These are phyloP conservation scores for Drosophila tsacasi DNA, from an alignment of 1,140 invertebrate species.

Conservation along the genomic window DNA sequence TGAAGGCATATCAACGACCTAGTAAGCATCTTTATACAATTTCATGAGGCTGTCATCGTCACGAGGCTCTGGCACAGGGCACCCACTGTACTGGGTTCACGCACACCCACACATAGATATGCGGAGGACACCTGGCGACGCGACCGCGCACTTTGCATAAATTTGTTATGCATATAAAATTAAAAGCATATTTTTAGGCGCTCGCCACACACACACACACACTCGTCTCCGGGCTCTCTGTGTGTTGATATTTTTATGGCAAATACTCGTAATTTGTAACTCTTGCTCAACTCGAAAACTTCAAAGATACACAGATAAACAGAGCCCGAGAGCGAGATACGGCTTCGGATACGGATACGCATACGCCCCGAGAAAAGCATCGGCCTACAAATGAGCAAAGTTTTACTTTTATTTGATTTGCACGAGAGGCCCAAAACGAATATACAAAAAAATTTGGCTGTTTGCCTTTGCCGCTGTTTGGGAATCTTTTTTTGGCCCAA, in stretches of 20 bases:
- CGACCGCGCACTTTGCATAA: conserved; percentile 71
- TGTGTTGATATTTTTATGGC: conserved; percentile 78
- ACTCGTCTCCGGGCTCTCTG: conserved; percentile 2
- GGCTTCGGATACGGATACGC: conserved; percentile 15
- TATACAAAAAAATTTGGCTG: conserved; percentile 14
- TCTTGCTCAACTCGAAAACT: conserved; percentile 59
- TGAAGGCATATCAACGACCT: conserved; percentile 75
- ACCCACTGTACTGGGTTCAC: not conserved
- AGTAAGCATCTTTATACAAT: conserved; percentile 83
- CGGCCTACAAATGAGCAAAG: conserved; percentile 74
- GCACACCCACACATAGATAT: conserved; percentile 6
- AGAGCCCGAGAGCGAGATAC: conserved; percentile 5
- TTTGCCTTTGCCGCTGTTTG: conserved; percentile 11
- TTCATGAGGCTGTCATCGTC: conserved; percentile 72
- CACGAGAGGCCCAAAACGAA: conserved; percentile 28
- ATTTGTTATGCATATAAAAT: conserved; percentile 84
- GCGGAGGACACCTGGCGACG: conserved; percentile 58
- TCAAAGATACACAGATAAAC: conserved; percentile 54
- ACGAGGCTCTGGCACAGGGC: not conserved
- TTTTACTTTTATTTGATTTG: conserved; percentile 67
- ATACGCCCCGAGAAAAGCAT: conserved; percentile 34
- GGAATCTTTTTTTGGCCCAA: conserved; percentile 32
- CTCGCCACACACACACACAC: conserved; percentile 7
- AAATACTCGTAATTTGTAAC: conserved; percentile 75
- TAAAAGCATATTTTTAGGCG: conserved; percentile 82